Evolutionary conservation across 2,113 vertebrate species (phyloP), one percentile per base, ranked within the genome.

Genomic region (Triplophysa siluroides): DNA sequence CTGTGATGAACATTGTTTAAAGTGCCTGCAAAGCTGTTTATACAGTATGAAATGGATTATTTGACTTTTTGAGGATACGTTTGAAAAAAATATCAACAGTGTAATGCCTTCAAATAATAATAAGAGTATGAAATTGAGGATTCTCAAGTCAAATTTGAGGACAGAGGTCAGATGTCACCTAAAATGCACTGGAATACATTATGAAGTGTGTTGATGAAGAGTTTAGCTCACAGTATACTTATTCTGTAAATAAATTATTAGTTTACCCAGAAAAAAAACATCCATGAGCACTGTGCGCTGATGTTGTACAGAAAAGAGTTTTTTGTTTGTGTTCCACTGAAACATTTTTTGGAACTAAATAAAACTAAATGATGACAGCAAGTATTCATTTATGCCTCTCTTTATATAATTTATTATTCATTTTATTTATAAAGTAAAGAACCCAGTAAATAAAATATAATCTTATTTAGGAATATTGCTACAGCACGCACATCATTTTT

Each of bases 1-100:
- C 45, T 70, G 67, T 52, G 67, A 70, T 45, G 43, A 45, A 52
- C 45, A 70, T 70, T 69, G 43, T 50, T 69, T 69, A 18, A 70
- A 52, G 6, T 13, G 2, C 19, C 19, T 23, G 29, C 29, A 73
- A 73, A 58, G 52, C 70, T 73, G 66, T 73, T 60, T 72, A 41
- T 58, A 58, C 56, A 26, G 38, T 8, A 21, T 72, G 52, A 21
- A 72, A 56, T 56, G 43, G 38, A 18, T 54, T 62, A 13, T 75
- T 63, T 47, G 56, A 75, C 23, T 26, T 47, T 61, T 43, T 61
- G 54, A 61, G 33, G 21, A 63, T n/a, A 50, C 47, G 18, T 76
- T 63, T 26, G 9, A 50, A 63, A 47, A 47, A 4, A 63, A 76
- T 63, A 76, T 76, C 21, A 21, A 26, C 5, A 19, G 18, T 50